A percentile compares a stretch with the other conserved stretches of the same genome.
Conservation (phyloP, 2,888 invertebrate species). For the Leucoma salicis region DNA sequence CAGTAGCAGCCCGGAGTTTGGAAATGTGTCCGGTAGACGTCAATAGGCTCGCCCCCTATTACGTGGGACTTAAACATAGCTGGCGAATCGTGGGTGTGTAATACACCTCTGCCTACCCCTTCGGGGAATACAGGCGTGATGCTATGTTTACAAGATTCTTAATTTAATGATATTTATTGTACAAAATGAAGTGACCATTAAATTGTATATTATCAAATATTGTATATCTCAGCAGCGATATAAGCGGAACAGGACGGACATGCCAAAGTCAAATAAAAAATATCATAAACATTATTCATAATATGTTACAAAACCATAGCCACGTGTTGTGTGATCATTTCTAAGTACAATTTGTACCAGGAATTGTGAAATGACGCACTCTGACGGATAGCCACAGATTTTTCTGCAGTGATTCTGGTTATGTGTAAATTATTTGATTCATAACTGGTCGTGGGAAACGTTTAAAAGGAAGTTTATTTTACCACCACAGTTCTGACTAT, state of each 20-base stretch:
- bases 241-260: constrained; percentile 4
- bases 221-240: constrained; percentile 5
- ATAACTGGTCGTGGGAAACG: constrained; percentile 49
- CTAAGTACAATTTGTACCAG: constrained; percentile 41
- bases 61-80: too few species aligned
- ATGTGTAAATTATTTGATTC: constrained; percentile 68
- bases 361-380: constrained; percentile 59
- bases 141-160: too few species aligned
- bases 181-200: too few species aligned
- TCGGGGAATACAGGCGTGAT: too few species aligned
- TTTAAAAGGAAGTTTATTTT: constrained; percentile 24
- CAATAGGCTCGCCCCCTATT: too few species aligned
- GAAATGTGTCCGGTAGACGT: too few species aligned
- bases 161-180: too few species aligned
- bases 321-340: constrained; percentile 26
- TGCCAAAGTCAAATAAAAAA: constrained; percentile 7
- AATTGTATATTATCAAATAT: too few species aligned
- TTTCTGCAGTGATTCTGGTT: constrained; percentile 68
- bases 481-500: too few species aligned
- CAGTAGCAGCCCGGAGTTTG: too few species aligned
- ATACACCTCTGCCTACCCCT: too few species aligned
- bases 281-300: constrained; percentile 23
- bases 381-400: constrained; percentile 67
- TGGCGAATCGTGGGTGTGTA: too few species aligned
- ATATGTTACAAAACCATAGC: constrained; percentile 10